These are phyloP conservation scores for Hyperoodon ampullatus DNA, from an alignment of 2,113 vertebrate species.

Conservation along the genomic window DNA sequence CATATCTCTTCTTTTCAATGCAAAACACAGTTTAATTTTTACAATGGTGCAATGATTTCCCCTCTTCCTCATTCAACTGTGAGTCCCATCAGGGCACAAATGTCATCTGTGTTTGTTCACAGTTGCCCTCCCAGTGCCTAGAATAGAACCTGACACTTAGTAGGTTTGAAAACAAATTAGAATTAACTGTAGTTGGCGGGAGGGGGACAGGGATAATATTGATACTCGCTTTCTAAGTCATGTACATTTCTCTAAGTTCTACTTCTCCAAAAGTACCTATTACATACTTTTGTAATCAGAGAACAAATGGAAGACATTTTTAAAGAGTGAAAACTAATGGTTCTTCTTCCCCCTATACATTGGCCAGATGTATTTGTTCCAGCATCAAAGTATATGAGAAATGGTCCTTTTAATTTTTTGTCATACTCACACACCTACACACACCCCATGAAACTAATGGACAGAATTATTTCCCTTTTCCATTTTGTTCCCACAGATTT, in stretches of 20 bases:
- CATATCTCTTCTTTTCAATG: neutral
- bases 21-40: neutral
- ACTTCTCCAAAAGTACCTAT: neutral
- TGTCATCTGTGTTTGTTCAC: neutral
- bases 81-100: neutral
- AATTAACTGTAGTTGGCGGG: too few relatives aligned
- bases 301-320: constrained; percentile 6
- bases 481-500: neutral
- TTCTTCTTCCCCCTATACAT: neutral
- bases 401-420: neutral
- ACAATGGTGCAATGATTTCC: neutral
- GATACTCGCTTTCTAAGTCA: neutral
- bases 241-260: neutral
- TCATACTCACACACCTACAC: neutral
- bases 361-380: neutral
- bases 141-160: neutral
- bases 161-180: neutral
- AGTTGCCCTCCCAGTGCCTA: neutral
- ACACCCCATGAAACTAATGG: neutral
- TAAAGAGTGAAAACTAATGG: neutral
- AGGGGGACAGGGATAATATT: neutral
- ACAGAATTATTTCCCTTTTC: neutral
- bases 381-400: neutral
- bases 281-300: neutral
- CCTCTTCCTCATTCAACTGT: neutral